Conservation (phyloP, 2,888 invertebrate genomes). For the Tineola bisselliella region DNA sequence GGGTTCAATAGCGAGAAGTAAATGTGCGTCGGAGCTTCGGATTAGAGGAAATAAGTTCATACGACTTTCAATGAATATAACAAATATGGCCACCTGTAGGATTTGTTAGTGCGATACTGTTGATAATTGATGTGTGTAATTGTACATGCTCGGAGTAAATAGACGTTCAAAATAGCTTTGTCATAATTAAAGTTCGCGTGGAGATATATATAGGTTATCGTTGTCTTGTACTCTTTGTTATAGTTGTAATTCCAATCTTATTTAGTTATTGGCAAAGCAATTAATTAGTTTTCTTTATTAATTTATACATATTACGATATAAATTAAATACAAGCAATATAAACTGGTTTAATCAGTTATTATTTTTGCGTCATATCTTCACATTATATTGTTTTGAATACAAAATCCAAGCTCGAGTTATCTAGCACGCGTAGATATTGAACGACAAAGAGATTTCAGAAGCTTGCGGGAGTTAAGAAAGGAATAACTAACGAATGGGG, state of each 20-base stretch:
- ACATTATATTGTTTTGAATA: too few species aligned
- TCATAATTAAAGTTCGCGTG: too few species aligned
- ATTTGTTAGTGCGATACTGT: too few species aligned
- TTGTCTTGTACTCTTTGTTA: neutral
- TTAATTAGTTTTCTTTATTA: neutral
- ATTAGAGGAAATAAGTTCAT: neutral
- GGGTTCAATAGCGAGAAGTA: neutral
- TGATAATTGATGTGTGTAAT: too few species aligned
- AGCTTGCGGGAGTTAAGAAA: neutral
- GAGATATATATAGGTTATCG: neutral
- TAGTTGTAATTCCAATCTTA: neutral
- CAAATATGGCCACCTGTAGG: constrained; percentile 1
- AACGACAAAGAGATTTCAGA: neutral
- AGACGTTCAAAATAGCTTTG: too few species aligned
- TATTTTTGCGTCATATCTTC: neutral
- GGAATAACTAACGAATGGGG: constrained; percentile 8
- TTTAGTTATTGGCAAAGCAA: neutral
- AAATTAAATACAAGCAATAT: too few species aligned
- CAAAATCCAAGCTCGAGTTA: too few species aligned
- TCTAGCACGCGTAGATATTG: too few species aligned
- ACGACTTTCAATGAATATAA: neutral
- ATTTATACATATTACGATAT: neutral
- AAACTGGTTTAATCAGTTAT: neutral
- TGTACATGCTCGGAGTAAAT: too few species aligned
- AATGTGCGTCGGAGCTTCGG: neutral